Conservation (phyloP, 2,797 vertebrate genomes). For the Babyrousa celebensis region DNA sequence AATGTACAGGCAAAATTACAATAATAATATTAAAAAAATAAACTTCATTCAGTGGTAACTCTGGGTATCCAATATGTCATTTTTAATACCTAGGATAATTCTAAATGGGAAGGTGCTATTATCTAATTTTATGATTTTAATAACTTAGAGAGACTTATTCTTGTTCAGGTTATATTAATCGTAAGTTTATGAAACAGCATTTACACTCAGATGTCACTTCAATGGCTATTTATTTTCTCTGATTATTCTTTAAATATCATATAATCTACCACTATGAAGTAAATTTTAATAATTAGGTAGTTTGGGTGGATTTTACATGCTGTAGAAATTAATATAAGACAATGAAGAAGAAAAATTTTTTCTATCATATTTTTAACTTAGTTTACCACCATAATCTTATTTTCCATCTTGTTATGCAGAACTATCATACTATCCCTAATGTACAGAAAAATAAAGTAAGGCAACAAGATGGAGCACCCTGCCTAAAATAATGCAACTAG, state of each 20-base stretch:
- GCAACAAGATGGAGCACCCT: background rate
- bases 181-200: background rate
- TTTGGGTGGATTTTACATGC: background rate
- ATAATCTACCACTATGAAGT: background rate
- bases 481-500: too few relatives aligned
- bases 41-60: background rate
- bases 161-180: background rate
- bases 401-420: background rate
- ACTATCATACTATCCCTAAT: background rate
- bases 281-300: background rate
- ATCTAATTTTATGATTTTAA: background rate
- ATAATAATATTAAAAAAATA: background rate
- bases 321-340: background rate
- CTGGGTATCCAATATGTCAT: background rate
- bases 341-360: conserved; percentile 15
- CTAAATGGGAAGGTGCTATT: background rate
- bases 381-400: background rate
- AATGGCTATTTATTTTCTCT: background rate
- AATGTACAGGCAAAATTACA: background rate
- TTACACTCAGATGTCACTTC: background rate
- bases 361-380: background rate
- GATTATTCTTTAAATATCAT: background rate
- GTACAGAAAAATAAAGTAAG: background rate
- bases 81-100: background rate
- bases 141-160: background rate